These are phyloP conservation scores for Pogonognathellus flavescens DNA, from an alignment of 1,140 invertebrate genomes.

Conservation along the genomic window DNA sequence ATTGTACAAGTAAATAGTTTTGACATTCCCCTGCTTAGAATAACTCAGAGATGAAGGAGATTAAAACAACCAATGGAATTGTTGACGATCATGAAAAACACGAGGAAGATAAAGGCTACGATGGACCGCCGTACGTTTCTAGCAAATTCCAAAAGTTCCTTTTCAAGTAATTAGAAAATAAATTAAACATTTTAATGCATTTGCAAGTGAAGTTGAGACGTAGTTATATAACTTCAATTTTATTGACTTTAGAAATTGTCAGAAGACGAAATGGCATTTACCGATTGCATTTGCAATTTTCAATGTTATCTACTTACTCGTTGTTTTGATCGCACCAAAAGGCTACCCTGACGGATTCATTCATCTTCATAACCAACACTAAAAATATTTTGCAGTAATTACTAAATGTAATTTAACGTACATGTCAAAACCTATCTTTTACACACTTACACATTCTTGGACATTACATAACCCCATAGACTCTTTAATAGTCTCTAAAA, in stretches of 20 bases:
- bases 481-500: no score
- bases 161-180: not conserved
- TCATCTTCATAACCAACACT: slow-evolving; percentile 18
- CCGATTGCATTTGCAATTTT: slow-evolving; percentile 23
- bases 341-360: slow-evolving; percentile 36
- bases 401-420: not conserved
- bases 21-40: not conserved
- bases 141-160: slow-evolving; percentile 9
- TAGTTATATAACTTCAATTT: not conserved
- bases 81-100: not conserved
- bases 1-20: not conserved
- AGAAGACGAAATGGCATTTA: slow-evolving; percentile 33
- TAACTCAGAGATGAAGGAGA: slow-evolving; percentile 12
- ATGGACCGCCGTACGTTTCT: not conserved
- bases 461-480: no score
- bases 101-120: not conserved
- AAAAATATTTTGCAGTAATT: not conserved
- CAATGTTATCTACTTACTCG: slow-evolving; percentile 8
- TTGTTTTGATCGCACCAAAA: slow-evolving; percentile 26
- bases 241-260: not conserved
- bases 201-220: not conserved
- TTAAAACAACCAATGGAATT: slow-evolving; percentile 11
- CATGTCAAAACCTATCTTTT: no score
- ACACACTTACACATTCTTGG: no score
- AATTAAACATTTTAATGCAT: no score